Conservation (phyloP, 2,797 vertebrate genomes). For the Sparus aurata region DNA sequence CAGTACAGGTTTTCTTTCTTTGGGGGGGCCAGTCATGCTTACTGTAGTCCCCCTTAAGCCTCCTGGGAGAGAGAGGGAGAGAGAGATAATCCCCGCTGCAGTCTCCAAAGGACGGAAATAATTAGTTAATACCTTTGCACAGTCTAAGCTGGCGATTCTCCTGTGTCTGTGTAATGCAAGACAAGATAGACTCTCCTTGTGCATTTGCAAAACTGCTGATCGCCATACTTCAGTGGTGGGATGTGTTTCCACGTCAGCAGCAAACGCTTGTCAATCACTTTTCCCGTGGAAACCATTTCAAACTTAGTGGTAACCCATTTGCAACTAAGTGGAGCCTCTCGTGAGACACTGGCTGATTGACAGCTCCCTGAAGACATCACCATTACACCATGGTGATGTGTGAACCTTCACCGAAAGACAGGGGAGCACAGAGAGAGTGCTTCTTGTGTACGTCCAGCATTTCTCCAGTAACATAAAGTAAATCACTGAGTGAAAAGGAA, state of each 20-base stretch:
- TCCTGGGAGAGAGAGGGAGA: constrained; percentile 74
- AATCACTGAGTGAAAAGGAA: background rate
- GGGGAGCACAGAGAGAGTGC: constrained; percentile 5
- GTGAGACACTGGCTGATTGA: constrained; percentile 48
- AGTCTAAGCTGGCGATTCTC: constrained; percentile 73
- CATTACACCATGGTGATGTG: constrained; percentile 47
- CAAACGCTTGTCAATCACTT: constrained; percentile 52
- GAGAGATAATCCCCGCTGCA: constrained; percentile 74
- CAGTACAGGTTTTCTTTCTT: constrained; percentile 49
- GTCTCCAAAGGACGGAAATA: constrained; percentile 78
- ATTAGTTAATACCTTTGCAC: constrained; percentile 80
- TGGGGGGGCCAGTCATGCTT: constrained; percentile 68
- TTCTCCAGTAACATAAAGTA: constrained; percentile 13
- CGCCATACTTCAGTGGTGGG: constrained; percentile 8
- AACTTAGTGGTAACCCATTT: constrained; percentile 60
- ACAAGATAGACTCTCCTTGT: constrained; percentile 47
- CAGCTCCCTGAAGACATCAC: constrained; percentile 60
- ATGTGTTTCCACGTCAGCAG: constrained; percentile 20
- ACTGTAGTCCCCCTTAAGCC: constrained; percentile 73
- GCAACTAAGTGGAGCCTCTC: constrained; percentile 43
- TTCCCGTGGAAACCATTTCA: constrained; percentile 57
- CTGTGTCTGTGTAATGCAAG: constrained; percentile 60
- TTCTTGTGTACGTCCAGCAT: constrained; percentile 37
- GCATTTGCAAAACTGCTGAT: constrained; percentile 57
- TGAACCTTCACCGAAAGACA: constrained; percentile 34